Evolutionary conservation across 2,888 invertebrate genomes (phyloP).

Genomic region (Spatulosminthurus flaviceps): DNA sequence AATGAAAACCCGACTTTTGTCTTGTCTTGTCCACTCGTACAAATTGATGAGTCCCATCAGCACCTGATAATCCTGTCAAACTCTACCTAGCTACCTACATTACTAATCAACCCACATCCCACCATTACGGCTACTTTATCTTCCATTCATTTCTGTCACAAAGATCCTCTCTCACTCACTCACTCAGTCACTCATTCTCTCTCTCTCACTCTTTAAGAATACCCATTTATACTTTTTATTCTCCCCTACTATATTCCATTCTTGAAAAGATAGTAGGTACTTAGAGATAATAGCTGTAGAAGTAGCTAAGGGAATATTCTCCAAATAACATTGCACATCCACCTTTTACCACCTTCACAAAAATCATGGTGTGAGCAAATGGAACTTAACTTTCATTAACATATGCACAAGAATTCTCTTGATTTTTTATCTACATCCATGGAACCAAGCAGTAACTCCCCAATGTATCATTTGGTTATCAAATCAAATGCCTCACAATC

Average conservation of each 20-base stretch:
- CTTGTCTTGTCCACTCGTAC: conserved; percentile 39
- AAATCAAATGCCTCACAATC: no score
- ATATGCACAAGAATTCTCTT: no score
- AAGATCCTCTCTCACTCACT: conserved; percentile 16
- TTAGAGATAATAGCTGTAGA: no score
- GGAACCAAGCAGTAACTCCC: no score
- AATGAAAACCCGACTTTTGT: conserved; percentile 44
- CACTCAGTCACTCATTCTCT: conserved; percentile 12
- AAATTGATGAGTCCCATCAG: conserved; percentile 48
- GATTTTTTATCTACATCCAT: no score
- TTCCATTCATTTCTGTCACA: conserved; percentile 45
- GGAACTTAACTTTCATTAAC: no score
- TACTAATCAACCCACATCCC: conserved; percentile 34
- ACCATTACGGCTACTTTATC: conserved; percentile 41
- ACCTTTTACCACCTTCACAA: no score
- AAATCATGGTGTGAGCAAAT: no score
- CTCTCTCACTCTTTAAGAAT: neutral
- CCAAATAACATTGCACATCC: no score
- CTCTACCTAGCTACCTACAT: conserved; percentile 37
- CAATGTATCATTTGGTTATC: no score
- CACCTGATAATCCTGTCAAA: conserved; percentile 45
- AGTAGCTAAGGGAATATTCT: no score
- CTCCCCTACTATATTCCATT: neutral
- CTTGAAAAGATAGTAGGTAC: neutral
- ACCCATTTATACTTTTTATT: neutral